These are phyloP conservation scores for Choristoneura fumiferana DNA, from an alignment of 1,140 invertebrate species.

Conservation along the genomic window DNA sequence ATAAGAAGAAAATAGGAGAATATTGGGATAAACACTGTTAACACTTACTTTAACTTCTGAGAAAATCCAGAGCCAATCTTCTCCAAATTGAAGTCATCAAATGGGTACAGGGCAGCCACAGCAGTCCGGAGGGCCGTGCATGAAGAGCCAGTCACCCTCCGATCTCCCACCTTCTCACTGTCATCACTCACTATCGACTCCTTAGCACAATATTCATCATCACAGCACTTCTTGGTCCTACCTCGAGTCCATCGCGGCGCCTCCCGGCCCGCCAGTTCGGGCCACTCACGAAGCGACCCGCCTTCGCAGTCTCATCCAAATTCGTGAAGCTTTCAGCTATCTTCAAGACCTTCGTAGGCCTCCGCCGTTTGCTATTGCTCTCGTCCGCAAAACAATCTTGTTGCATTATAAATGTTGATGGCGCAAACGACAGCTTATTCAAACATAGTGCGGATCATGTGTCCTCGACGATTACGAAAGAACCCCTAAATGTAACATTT, in stretches of 20 bases:
- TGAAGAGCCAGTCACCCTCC: slow-evolving; percentile 86
- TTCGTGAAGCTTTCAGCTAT: slow-evolving; percentile 77
- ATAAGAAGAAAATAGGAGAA: no score
- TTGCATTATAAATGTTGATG: slow-evolving; percentile 72
- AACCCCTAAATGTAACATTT: slow-evolving; percentile 43
- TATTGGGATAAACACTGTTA: neutral
- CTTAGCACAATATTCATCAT: slow-evolving; percentile 72
- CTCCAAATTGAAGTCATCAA: slow-evolving; percentile 95
- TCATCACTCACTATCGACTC: slow-evolving; percentile 72
- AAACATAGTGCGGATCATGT: slow-evolving; percentile 62
- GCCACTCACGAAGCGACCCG: slow-evolving; percentile 63
- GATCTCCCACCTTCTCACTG: slow-evolving; percentile 74
- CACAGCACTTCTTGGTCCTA: slow-evolving; percentile 64
- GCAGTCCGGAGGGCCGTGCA: slow-evolving; percentile 91
- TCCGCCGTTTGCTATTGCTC: slow-evolving; percentile 61
- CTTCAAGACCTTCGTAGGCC: slow-evolving; percentile 73
- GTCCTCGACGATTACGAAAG: slow-evolving; percentile 43
- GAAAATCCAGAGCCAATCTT: slow-evolving; percentile 97
- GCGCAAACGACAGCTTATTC: slow-evolving; percentile 53
- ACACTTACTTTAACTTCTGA: slow-evolving; percentile 94
- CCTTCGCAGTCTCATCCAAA: slow-evolving; percentile 69
- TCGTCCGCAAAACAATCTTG: slow-evolving; percentile 56
- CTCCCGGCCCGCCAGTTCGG: slow-evolving; percentile 60
- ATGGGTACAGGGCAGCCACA: slow-evolving; percentile 92
- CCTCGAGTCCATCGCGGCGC: slow-evolving; percentile 46